phyloP scores from a whole-genome alignment of 2,113 vertebrate species.

The Probosciger aterrimus region DNA sequence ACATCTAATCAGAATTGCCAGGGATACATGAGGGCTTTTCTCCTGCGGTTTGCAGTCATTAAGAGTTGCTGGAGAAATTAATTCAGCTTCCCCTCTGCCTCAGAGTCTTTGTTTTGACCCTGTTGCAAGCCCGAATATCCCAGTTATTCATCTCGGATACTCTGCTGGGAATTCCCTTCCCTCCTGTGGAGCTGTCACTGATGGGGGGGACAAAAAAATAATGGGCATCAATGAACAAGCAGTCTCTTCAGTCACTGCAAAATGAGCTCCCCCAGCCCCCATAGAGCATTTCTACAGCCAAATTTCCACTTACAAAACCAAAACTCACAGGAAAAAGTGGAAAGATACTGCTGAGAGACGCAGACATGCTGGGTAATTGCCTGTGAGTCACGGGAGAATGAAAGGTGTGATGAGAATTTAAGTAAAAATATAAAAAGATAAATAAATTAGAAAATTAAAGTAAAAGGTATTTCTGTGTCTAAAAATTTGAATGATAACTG shows the following conservation, averaged over 20 bases:
- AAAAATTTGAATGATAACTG: background rate
- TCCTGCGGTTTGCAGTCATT: background rate
- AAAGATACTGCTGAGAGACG: background rate
- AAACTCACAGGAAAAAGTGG: background rate
- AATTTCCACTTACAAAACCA: background rate
- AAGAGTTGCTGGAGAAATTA: background rate
- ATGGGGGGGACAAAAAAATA: background rate
- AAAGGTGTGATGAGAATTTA: background rate
- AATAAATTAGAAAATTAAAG: background rate
- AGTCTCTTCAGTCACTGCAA: background rate
- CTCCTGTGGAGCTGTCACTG: conserved; percentile 9
- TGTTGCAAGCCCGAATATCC: background rate
- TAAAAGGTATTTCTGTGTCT: background rate
- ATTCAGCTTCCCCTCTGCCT: background rate
- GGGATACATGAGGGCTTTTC: background rate
- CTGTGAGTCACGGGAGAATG: background rate
- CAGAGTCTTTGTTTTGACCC: background rate
- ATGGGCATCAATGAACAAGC: background rate
- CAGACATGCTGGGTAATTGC: background rate
- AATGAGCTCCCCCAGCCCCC: background rate
- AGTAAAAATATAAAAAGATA: background rate
- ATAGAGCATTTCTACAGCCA: background rate
- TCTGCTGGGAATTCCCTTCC: background rate
- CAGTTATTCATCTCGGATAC: background rate
- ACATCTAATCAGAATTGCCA: background rate